Evolutionary conservation across 2,888 invertebrate genomes (phyloP).

Genomic region (Hemistola chrysoprasaria): DNA sequence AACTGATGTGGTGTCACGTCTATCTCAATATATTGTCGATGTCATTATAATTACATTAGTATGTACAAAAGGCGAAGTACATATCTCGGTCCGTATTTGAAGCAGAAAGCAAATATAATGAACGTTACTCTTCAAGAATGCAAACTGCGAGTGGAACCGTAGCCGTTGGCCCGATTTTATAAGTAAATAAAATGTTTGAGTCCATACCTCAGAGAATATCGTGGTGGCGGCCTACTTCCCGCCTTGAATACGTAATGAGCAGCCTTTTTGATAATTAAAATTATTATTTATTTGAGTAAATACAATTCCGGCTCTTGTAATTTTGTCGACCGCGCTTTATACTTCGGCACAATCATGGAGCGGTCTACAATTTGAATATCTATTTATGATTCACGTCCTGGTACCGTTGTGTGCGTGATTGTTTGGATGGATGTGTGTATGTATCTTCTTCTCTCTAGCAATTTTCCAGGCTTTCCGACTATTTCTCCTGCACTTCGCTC

Average conservation of each 20-base stretch:
- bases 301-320: constrained; percentile 8
- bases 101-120: constrained; percentile 30
- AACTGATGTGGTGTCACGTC: too few relatives aligned
- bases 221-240: constrained; percentile 37
- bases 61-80: constrained; percentile 2
- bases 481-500: too few relatives aligned
- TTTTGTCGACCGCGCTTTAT: not conserved
- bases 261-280: constrained; percentile 54
- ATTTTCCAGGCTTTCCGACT: too few relatives aligned
- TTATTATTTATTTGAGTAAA: constrained; percentile 37
- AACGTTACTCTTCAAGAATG: constrained; percentile 25
- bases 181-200: constrained; percentile 52
- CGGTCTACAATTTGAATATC: too few relatives aligned
- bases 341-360: too few relatives aligned
- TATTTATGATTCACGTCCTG: too few relatives aligned
- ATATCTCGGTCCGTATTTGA: constrained; percentile 1
- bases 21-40: too few relatives aligned
- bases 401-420: too few relatives aligned
- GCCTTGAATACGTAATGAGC: constrained; percentile 58
- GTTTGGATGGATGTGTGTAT: too few relatives aligned
- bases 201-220: constrained; percentile 45
- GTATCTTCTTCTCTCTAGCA: too few relatives aligned
- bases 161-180: constrained; percentile 52
- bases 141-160: constrained; percentile 42
- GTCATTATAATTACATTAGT: constrained; percentile 22